Percentiles rank a stretch among this genome's conserved stretches.
These are phyloP conservation scores for Tautogolabrus adspersus DNA, from an alignment of 2,113 vertebrate species.

Conservation along the genomic window DNA sequence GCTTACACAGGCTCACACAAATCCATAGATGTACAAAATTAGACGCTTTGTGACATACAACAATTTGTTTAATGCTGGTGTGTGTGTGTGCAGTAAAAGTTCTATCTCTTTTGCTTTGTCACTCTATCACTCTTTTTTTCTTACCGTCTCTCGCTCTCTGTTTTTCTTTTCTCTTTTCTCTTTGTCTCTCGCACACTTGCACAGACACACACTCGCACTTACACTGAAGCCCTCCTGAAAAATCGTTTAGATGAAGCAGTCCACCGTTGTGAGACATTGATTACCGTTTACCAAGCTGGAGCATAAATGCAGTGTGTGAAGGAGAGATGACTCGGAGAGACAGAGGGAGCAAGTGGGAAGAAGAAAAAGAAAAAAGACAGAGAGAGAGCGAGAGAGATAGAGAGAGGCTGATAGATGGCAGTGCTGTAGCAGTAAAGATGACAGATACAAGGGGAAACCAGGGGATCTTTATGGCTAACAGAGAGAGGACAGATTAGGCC, in stretches of 20 bases:
- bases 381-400: not conserved
- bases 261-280: conserved; percentile 79
- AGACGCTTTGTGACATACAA: conserved; percentile 8
- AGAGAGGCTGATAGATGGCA: conserved; percentile 59
- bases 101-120: not conserved
- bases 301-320: conserved; percentile 75
- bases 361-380: conserved; percentile 8
- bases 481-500: conserved; percentile 53
- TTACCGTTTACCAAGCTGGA: conserved; percentile 82
- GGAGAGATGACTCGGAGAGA: conserved; percentile 56
- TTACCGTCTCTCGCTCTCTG: not conserved
- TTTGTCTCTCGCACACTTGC: not conserved
- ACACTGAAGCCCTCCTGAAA: conserved; percentile 45
- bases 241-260: conserved; percentile 77
- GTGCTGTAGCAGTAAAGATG: conserved; percentile 67
- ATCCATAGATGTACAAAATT: conserved; percentile 20
- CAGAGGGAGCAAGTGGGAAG: conserved; percentile 5
- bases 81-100: not conserved
- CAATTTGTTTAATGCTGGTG: not conserved
- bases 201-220: conserved; percentile 4
- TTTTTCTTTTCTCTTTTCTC: not conserved
- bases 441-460: conserved; percentile 54
- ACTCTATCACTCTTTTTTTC: not conserved
- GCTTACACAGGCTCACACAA: not conserved
- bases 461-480: conserved; percentile 55